Percentiles rank a stretch among this genome's conserved stretches.
Evolutionary conservation across 2,888 invertebrate species (phyloP).

Genomic region (Ormyrus thymus): DNA sequence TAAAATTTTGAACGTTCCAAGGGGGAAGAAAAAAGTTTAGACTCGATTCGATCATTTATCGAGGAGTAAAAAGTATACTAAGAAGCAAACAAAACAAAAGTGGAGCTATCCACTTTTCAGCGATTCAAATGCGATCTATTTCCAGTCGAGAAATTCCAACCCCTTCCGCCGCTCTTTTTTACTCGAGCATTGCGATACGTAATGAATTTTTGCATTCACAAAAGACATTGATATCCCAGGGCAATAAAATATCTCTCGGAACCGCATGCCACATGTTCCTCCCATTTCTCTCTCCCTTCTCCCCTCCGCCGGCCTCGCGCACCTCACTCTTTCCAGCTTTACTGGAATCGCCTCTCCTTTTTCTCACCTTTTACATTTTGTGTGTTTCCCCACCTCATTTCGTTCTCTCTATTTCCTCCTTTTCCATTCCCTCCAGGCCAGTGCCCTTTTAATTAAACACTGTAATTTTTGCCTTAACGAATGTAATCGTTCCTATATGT

Average conservation of each 20-base stretch:
- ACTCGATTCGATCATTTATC: too few relatives aligned
- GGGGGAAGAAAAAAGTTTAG: constrained; percentile 4
- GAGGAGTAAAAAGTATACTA: too few relatives aligned
- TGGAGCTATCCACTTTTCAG: background rate
- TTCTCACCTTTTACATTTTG: constrained; percentile 8
- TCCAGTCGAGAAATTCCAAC: constrained; percentile 39
- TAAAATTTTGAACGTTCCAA: background rate
- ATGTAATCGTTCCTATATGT: background rate
- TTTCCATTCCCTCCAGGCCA: too few relatives aligned
- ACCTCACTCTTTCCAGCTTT: background rate
- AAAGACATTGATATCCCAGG: constrained; percentile 53
- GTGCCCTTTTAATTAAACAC: constrained; percentile 37
- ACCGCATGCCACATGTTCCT: constrained; percentile 44
- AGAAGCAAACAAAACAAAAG: too few relatives aligned
- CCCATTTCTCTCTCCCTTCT: constrained; percentile 34
- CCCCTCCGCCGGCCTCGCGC: background rate
- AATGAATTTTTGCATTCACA: constrained; percentile 51
- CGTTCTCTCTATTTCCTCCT: too few relatives aligned
- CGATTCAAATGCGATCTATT: constrained; percentile 37
- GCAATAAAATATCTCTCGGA: constrained; percentile 56
- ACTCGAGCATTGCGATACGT: constrained; percentile 39
- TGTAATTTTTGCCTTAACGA: background rate
- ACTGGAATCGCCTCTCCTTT: constrained; percentile 7
- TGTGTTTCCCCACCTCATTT: background rate
- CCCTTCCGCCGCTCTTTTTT: constrained; percentile 18